Base-by-base conservation (phyloP, 2,113 vertebrate genomes). In the Apodemus speciosus region DNA sequence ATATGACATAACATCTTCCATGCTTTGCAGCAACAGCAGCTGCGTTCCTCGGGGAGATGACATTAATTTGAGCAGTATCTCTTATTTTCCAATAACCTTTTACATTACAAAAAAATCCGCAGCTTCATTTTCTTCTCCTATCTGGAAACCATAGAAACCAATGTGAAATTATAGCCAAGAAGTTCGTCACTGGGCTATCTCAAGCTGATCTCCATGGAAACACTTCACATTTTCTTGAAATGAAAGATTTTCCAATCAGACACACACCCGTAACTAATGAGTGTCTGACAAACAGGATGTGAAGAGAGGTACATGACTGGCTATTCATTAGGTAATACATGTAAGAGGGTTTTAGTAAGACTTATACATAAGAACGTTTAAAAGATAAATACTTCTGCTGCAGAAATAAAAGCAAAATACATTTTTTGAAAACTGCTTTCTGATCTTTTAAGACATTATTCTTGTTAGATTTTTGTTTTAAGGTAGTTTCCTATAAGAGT, bases 71-170 rank as follows among this genome's bases (percentile, higher is more conserved):
- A 95, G 38, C 51, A 92, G 32, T 53, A 75, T 95, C 88, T 94
- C 40, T 96, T 97, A 90, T 89, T 97, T 97, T 96, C 86, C 88
- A 95, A 95, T 95, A 97, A 97, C 87, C 69, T 98, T 97, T 97
- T 97, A 92, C n/a, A 92, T 81, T 88, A 85, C 89, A 93, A 95
- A 95, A 96, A 90, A 77, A 92, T 90, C 96, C 97, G 91, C 94
- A 97, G 96, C 90, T 95, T 95, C 96, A 97, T 95, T 98, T 98
- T 97, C 92, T 49, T 58, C 89, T 46, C 23, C 97, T 98, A 97
- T 98, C 98, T 98, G 98, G 98, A 98, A 98, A 98, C 98, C 98
- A 98, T 98, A 98, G 98, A 98, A 98, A 98, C 98, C 98, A 95
- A 96, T 97, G 95, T 72, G 97, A 98, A 98, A 98, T 98, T 98